Conservation (phyloP, 2,797 vertebrate species). For the Epinephelus malabaricus region DNA sequence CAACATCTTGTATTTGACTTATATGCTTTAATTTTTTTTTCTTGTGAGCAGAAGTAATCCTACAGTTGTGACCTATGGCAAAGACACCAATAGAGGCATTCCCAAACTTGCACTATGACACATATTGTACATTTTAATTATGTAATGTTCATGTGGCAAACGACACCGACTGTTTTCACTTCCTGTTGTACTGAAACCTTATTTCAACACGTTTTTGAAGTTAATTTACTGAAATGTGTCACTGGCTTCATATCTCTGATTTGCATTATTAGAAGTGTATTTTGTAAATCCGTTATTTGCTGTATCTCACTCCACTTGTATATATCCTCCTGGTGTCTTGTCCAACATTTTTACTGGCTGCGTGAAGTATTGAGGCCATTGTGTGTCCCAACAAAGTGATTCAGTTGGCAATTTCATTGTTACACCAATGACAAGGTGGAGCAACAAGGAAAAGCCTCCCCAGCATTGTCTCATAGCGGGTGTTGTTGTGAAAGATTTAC, state of each 20-base stretch:
- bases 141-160: background rate
- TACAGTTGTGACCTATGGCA: background rate
- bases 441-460: slow-evolving; percentile 76
- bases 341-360: slow-evolving; percentile 78
- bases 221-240: background rate
- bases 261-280: slow-evolving; percentile 5
- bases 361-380: slow-evolving; percentile 71
- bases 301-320: slow-evolving; percentile 22
- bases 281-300: slow-evolving; percentile 4
- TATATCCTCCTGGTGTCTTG: slow-evolving; percentile 65
- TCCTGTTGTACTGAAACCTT: background rate
- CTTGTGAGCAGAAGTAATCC: background rate
- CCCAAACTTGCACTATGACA: background rate
- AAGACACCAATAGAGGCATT: background rate
- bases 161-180: background rate
- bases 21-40: too few species aligned
- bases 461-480: slow-evolving; percentile 79
- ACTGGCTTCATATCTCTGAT: background rate
- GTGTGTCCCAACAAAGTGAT: slow-evolving; percentile 71
- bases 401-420: slow-evolving; percentile 76
- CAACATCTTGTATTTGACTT: too few species aligned
- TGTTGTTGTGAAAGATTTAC: slow-evolving; percentile 87
- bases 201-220: background rate
- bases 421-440: slow-evolving; percentile 73
- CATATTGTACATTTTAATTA: background rate